These are phyloP conservation scores for Sciurus niger DNA, from an alignment of 2,113 vertebrate species.

Conservation along the genomic window DNA sequence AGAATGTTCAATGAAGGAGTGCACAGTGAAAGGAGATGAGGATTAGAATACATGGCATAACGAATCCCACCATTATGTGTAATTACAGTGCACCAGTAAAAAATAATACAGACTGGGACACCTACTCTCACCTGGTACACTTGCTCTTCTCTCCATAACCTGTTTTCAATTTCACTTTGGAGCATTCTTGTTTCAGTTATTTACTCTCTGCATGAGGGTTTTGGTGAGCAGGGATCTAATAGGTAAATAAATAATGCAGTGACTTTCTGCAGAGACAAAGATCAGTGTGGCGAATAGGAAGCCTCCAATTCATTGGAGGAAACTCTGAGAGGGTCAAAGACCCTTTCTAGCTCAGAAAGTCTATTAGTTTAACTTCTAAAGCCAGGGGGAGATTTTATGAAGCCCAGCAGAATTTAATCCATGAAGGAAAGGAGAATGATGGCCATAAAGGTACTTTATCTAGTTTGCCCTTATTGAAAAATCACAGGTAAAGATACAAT, in stretches of 20 bases:
- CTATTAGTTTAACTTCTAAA: slow-evolving; percentile 71
- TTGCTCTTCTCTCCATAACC: not conserved
- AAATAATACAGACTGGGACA: not conserved
- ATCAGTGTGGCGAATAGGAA: slow-evolving; percentile 40
- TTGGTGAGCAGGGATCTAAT: slow-evolving; percentile 44
- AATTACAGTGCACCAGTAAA: too few relatives aligned
- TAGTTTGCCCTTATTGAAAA: slow-evolving; percentile 77
- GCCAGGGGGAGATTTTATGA: slow-evolving; percentile 62
- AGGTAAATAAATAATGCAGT: slow-evolving; percentile 76
- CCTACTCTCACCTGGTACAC: not conserved
- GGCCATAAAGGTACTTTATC: slow-evolving; percentile 63
- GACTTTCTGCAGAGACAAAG: slow-evolving; percentile 65
- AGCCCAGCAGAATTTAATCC: slow-evolving; percentile 59
- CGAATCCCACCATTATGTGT: too few relatives aligned
- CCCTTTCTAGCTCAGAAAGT: slow-evolving; percentile 65
- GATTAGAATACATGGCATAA: not conserved
- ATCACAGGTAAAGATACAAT: slow-evolving; percentile 38
- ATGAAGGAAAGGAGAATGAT: slow-evolving; percentile 54
- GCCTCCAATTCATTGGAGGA: slow-evolving; percentile 47
- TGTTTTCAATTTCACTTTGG: slow-evolving; percentile 41
- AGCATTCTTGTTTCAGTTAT: slow-evolving; percentile 49
- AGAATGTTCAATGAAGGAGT: not conserved
- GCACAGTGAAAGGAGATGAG: too few relatives aligned
- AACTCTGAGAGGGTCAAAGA: slow-evolving; percentile 69
- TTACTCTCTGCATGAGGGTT: slow-evolving; percentile 38